A percentile compares a stretch with the other conserved stretches of the same genome.
Evolutionary conservation across 2,888 invertebrate species (phyloP).

Genomic region (Rhamnusium bicolor): DNA sequence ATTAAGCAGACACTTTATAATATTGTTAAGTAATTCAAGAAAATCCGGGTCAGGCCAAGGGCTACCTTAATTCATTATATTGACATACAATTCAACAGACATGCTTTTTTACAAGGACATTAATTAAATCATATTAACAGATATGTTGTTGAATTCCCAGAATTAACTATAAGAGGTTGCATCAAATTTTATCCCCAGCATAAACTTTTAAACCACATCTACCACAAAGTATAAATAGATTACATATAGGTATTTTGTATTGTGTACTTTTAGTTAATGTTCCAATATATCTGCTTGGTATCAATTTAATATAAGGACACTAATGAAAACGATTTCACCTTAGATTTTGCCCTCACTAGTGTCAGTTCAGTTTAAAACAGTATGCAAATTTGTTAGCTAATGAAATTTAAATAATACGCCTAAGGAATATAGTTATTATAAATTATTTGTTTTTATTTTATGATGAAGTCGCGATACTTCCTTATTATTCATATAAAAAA

Average conservation of each 20-base stretch:
- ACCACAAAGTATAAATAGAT: not conserved
- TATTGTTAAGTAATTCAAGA: slow-evolving; percentile 42
- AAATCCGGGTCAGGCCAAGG: slow-evolving; percentile 60
- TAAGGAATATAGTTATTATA: not conserved
- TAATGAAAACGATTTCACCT: not conserved
- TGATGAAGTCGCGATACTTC: not conserved
- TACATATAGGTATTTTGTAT: not conserved
- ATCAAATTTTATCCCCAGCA: no score
- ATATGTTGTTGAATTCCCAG: not conserved
- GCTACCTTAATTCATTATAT: slow-evolving; percentile 57
- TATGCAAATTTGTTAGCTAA: slow-evolving; percentile 18
- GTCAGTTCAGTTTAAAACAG: not conserved
- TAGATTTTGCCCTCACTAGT: not conserved
- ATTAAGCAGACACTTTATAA: slow-evolving; percentile 27
- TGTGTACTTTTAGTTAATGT: not conserved
- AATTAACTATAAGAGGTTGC: not conserved
- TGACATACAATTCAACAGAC: slow-evolving; percentile 52
- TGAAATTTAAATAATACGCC: slow-evolving; percentile 5
- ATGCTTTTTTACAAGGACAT: slow-evolving; percentile 53
- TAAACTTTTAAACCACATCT: not conserved
- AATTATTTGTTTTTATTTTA: not conserved
- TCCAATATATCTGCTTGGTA: not conserved
- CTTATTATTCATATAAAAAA: no score
- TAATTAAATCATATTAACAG: slow-evolving; percentile 25
- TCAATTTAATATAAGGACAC: not conserved